A percentile compares a stretch with the other conserved stretches of the same genome.
Evolutionary conservation across 2,113 vertebrate genomes (phyloP).

Genomic region (Brachyistius frenatus): DNA sequence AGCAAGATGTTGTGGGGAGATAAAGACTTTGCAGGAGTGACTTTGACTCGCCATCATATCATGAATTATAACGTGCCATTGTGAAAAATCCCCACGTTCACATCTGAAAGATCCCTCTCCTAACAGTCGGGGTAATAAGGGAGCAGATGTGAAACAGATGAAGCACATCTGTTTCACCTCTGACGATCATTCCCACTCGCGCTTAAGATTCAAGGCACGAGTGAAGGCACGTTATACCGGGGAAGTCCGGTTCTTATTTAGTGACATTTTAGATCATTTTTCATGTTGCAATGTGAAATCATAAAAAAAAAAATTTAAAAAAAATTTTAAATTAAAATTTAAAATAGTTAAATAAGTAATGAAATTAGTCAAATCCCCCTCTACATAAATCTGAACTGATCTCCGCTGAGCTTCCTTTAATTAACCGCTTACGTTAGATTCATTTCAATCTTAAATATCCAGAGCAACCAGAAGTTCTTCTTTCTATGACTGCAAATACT

Average conservation of each 20-base stretch:
- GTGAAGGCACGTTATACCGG: not conserved
- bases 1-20: not conserved
- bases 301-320: not conserved
- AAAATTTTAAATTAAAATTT: no score
- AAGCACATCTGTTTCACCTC: not conserved
- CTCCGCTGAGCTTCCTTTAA: slow-evolving; percentile 5
- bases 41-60: not conserved
- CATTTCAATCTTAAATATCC: not conserved
- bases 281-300: not conserved
- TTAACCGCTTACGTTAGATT: not conserved
- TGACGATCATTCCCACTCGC: slow-evolving; percentile 10
- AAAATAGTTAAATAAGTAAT: not conserved
- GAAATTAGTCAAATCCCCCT: not conserved
- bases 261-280: not conserved
- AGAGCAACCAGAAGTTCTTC: no score
- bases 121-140: not conserved
- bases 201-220: not conserved
- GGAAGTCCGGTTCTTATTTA: not conserved
- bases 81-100: not conserved
- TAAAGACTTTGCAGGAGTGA: not conserved
- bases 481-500: no score
- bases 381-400: not conserved
- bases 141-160: slow-evolving; percentile 23
- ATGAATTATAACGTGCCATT: slow-evolving; percentile 2
- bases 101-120: not conserved